Evolutionary conservation across 53 echinoderm and acorn worm species (phyloP).

Genomic region (Actinopyga echinites): DNA sequence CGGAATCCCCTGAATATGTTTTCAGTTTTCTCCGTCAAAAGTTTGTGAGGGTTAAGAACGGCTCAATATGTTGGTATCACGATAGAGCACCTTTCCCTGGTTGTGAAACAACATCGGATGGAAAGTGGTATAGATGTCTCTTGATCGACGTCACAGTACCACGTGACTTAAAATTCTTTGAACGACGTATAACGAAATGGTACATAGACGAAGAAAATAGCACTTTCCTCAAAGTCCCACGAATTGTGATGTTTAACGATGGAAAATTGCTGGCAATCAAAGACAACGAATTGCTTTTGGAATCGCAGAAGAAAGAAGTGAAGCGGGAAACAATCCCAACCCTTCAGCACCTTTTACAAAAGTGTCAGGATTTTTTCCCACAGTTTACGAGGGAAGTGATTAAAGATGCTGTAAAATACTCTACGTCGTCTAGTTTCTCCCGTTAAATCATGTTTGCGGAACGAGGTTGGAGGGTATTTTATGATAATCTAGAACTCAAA

Average conservation of each 20-base stretch:
- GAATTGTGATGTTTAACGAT: slow-evolving; percentile 16
- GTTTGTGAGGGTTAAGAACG: slow-evolving; percentile 5
- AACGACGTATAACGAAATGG: not conserved
- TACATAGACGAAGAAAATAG: slow-evolving; percentile 6
- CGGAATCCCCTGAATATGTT: slow-evolving; percentile 35
- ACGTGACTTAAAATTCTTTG: slow-evolving; percentile 27
- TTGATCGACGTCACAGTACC: not conserved
- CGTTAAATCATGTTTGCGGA: no score
- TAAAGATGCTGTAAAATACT: not conserved
- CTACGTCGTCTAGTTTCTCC: not conserved
- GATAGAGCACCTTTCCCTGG: not conserved
- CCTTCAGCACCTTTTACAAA: not conserved
- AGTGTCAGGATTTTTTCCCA: not conserved
- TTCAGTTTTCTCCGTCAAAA: slow-evolving; percentile 16
- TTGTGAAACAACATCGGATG: not conserved
- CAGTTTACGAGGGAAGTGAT: not conserved
- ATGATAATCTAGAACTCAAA: no score
- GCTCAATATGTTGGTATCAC: slow-evolving; percentile 15
- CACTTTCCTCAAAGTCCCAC: not conserved
- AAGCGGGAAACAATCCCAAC: not conserved
- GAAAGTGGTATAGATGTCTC: slow-evolving; percentile 3
- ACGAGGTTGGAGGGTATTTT: no score
- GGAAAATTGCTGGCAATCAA: slow-evolving; percentile 22
- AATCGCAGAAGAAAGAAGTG: not conserved
- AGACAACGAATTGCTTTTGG: slow-evolving; percentile 4